Evolutionary conservation across 2,888 invertebrate species (phyloP).

Genomic region (Drosophila meridionalis): DNA sequence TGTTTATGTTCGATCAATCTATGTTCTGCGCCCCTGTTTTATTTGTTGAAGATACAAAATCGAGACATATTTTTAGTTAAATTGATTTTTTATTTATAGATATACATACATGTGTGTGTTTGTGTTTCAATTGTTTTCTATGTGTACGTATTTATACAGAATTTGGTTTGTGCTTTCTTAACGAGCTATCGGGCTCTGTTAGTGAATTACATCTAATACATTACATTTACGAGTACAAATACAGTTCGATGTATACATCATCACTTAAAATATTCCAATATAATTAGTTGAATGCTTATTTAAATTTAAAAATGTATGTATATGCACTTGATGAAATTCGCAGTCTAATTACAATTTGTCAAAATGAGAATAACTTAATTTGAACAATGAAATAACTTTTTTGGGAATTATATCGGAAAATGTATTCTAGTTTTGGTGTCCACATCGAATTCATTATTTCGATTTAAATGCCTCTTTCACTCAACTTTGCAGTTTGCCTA

Average conservation of each 20-base stretch:
- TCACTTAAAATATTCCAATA: conserved; percentile 25
- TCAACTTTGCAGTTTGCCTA: conserved; percentile 12
- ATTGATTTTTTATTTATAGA: conserved; percentile 2
- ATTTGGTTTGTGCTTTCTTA: conserved; percentile 74
- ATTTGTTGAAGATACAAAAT: too few species aligned
- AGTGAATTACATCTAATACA: conserved; percentile 15
- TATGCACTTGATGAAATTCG: neutral
- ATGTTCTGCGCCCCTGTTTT: too few species aligned
- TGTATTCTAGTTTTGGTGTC: neutral
- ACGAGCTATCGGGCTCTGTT: conserved; percentile 18
- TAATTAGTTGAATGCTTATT: conserved; percentile 6
- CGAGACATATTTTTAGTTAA: neutral
- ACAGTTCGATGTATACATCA: conserved; percentile 56
- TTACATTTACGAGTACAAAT: conserved; percentile 44
- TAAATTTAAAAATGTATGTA: neutral
- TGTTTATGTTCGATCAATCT: too few species aligned
- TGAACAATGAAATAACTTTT: neutral
- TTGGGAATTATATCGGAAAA: neutral
- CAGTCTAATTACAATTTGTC: conserved; percentile 1
- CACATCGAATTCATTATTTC: neutral
- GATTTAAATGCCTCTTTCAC: conserved; percentile 7
- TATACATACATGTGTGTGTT: neutral
- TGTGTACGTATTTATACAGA: conserved; percentile 35
- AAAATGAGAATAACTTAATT: neutral
- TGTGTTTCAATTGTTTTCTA: conserved; percentile 11